These are phyloP conservation scores for Acromyrmex echinatior DNA, from an alignment of 1,140 invertebrate genomes.

Conservation along the genomic window DNA sequence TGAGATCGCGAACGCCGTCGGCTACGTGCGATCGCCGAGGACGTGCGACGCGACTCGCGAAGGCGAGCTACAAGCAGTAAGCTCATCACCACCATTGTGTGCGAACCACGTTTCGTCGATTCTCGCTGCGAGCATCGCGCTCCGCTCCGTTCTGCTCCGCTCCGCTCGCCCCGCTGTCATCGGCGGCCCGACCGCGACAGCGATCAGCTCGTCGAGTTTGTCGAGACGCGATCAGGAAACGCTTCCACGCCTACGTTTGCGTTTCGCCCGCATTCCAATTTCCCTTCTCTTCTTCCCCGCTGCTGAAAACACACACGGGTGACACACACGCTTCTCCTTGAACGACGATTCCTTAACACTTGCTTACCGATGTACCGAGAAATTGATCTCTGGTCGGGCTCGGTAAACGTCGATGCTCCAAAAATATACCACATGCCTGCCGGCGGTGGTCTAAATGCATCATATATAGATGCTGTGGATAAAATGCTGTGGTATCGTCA, in stretches of 20 bases:
- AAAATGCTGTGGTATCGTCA: constrained; percentile 17
- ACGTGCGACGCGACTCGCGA: constrained; percentile 6
- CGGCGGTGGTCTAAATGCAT: constrained; percentile 72
- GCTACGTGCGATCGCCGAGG: constrained; percentile 12
- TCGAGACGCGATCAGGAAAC: not conserved
- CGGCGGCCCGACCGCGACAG: not conserved
- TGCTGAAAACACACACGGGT: constrained; percentile 10
- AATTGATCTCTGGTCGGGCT: constrained; percentile 74
- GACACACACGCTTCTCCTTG: not conserved
- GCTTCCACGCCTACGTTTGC: constrained; percentile 20
- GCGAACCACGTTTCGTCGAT: constrained; percentile 34
- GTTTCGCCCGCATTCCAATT: constrained; percentile 32
- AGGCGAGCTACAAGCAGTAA: constrained; percentile 12
- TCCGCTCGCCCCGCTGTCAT: not conserved
- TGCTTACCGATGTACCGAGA: constrained; percentile 74
- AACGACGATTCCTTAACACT: constrained; percentile 3
- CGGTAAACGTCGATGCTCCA: constrained; percentile 77
- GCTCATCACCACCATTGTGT: constrained; percentile 61
- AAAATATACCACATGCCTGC: constrained; percentile 72
- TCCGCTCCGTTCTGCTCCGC: not conserved
- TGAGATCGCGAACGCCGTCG: not conserved
- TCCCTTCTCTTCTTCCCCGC: not conserved
- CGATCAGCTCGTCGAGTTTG: not conserved
- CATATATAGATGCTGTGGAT: constrained; percentile 40
- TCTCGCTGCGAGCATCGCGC: constrained; percentile 9